Conservation (phyloP, 2,797 vertebrate species). For the Galago senegalensis region DNA sequence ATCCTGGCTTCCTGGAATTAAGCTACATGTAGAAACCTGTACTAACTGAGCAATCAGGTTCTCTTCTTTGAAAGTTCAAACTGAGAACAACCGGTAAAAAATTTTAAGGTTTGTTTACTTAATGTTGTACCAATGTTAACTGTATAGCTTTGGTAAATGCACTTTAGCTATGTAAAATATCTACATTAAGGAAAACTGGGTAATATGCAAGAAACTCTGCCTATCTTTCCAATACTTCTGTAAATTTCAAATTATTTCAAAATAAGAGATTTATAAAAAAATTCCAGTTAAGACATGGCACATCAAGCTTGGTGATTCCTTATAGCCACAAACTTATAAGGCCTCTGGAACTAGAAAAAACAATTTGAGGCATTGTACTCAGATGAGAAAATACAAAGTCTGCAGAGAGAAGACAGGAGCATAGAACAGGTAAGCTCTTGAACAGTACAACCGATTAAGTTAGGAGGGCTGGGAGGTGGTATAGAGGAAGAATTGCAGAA, state of each 20-base stretch:
- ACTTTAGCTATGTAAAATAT: neutral
- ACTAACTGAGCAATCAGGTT: neutral
- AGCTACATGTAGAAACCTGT: neutral
- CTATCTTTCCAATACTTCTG: neutral
- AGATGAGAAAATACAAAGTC: neutral
- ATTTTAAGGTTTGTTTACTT: neutral
- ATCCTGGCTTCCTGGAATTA: neutral
- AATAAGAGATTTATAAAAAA: neutral
- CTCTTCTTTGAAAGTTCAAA: constrained; percentile 32
- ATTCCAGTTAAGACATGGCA: constrained; percentile 38
- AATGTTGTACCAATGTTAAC: neutral
- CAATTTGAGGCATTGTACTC: neutral
- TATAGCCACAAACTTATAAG: neutral
- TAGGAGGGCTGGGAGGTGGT: neutral
- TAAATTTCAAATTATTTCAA: constrained; percentile 40
- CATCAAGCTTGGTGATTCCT: neutral
- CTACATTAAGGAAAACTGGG: neutral
- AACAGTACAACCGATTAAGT: neutral
- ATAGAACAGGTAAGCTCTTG: neutral
- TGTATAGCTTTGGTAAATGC: neutral
- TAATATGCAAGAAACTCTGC: neutral
- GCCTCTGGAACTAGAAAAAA: neutral
- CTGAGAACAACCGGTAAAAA: constrained; percentile 2
- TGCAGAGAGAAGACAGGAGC: neutral
- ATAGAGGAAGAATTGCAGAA: neutral